Percentiles rank a stretch among this genome's conserved stretches.
Evolutionary conservation across 2,797 vertebrate species (phyloP).

Genomic region (Gobionotothen gibberifrons): DNA sequence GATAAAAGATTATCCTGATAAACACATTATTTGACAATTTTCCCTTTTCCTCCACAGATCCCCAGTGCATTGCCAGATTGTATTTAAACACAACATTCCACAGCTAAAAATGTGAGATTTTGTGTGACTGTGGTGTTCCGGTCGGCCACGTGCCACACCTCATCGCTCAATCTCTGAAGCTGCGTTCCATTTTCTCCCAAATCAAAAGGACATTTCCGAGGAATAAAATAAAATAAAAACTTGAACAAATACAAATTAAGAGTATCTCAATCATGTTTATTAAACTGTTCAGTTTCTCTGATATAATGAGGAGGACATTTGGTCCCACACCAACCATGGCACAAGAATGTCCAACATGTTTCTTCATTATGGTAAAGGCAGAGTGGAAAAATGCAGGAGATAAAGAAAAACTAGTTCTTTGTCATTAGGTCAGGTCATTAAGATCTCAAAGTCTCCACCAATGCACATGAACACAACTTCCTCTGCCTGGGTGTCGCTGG

Average conservation of each 20-base stretch:
- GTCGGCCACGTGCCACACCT: slow-evolving; percentile 28
- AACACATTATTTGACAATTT: background rate
- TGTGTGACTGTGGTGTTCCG: slow-evolving; percentile 22
- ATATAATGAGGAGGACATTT: background rate
- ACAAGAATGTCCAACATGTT: background rate
- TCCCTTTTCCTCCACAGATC: background rate
- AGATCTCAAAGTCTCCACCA: background rate
- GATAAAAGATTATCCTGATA: background rate
- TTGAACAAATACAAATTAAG: slow-evolving; percentile 13
- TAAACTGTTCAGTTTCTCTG: background rate
- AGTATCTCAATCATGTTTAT: slow-evolving; percentile 6
- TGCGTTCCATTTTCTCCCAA: slow-evolving; percentile 43
- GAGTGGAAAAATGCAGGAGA: background rate
- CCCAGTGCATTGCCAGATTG: background rate
- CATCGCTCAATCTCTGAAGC: slow-evolving; percentile 38
- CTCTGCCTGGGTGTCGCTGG: too few relatives aligned
- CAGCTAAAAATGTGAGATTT: background rate
- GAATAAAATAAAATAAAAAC: slow-evolving; percentile 28
- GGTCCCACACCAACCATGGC: background rate
- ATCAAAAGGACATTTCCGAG: slow-evolving; percentile 46
- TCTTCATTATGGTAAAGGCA: background rate
- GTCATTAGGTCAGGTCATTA: background rate
- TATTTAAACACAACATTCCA: slow-evolving; percentile 34
- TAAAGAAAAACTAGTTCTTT: background rate
- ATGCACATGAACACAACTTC: too few relatives aligned